Conservation (phyloP, 30 jellyfish, hydroid and myxozoan species). For the Nemopilema nomurai region DNA sequence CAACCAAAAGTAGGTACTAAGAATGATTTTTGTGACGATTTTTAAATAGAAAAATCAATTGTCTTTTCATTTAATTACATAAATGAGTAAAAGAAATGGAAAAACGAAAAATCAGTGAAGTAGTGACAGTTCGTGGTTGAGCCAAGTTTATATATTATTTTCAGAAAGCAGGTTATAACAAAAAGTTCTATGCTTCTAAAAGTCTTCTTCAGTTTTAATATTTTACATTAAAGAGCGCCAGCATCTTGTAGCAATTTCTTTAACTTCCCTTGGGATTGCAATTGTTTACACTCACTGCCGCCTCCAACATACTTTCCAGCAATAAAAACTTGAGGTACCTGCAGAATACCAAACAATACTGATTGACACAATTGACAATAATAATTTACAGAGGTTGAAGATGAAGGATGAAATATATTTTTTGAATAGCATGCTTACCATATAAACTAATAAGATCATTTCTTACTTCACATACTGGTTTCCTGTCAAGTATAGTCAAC, state of each 20-base stretch:
- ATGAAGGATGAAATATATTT: conserved; percentile 10
- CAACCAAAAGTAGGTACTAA: background rate
- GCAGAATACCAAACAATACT: no score
- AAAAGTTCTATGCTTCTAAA: background rate
- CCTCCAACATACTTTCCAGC: conserved; percentile 92
- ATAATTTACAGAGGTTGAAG: background rate
- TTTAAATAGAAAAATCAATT: no score
- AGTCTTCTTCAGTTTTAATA: background rate
- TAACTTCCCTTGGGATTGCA: conserved; percentile 60
- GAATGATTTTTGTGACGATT: background rate
- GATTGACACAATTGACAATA: no score
- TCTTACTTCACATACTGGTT: no score
- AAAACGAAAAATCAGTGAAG: no score
- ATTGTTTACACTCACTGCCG: conserved; percentile 76
- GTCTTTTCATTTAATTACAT: no score
- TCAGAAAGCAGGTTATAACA: background rate
- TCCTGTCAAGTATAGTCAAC: no score
- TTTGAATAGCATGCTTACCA: no score
- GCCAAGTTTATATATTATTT: background rate
- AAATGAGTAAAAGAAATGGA: no score
- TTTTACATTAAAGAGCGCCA: conserved; percentile 82
- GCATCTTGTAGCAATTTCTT: conserved; percentile 60
- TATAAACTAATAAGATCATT: no score
- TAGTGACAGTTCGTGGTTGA: no score
- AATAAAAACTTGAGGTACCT: conserved; percentile 97